Base-by-base conservation (phyloP, 2,797 vertebrate species). In the Sebastiscus tertius region DNA sequence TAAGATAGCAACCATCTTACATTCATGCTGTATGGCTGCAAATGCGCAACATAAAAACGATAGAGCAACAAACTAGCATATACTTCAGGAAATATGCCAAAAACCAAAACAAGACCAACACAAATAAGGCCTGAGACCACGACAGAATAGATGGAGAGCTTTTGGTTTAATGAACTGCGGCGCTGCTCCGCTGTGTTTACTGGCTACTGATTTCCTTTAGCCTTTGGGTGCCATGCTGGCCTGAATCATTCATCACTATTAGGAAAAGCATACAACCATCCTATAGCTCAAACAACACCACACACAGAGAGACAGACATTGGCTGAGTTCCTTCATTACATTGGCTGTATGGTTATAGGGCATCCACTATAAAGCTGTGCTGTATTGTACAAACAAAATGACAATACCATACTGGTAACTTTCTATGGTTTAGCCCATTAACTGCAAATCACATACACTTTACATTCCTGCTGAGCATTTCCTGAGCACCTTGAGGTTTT, bases 161-260 rank as follows among this genome's bases (percentile, higher is more conserved):
- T 58, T 75, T 3, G 55, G 61, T 81, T 76, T 84, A 61, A 77
- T 73, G 71, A 75, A 80, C 16, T 81, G 77, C 80, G 27, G 55
- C 18, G 2, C 69, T 76, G 69, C 83, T 77, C 49, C 61, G 66
- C 77, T 90, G 75, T 83, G 81, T 91, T 79, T 66, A 81, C 63
- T 67, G 78, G 73, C 75, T 73, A 79, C 84, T 84, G 90, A 90
- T 92, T 91, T 92, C 82, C 86, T 84, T 92, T 93, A 83, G 88
- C 91, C 88, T 89, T 79, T 80, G 80, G 80, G 54, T 68, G 58
- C 62, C 74, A 60, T 6, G 76, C 60, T 83, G 77, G 71, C 80
- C 83, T 59, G 77, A 46, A 80, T 72, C 87, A 90, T 93, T 88
- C 79, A 89, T 89, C 89, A 88, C 79, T 54, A 89, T 91, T 88